Conservation (phyloP, 2,113 vertebrate species). For the Thalassarche chlororhynchos region DNA sequence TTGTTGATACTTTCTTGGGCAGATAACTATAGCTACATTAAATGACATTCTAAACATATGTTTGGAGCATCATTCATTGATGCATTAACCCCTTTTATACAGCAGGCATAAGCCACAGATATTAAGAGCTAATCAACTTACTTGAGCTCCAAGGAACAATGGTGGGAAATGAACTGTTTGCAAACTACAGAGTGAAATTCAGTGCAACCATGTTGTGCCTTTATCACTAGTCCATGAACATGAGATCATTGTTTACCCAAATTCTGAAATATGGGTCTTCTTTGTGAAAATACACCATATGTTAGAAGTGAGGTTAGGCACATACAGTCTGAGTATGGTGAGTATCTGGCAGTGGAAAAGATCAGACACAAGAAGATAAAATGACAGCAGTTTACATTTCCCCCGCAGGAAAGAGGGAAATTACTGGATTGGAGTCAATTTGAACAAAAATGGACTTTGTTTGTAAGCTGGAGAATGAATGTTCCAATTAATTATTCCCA, state of each 20-base stretch:
- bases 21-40: slow-evolving; percentile 47
- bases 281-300: not conserved
- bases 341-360: not conserved
- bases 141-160: not conserved
- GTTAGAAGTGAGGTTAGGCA: not conserved
- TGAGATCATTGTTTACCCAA: not conserved
- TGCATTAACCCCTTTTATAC: not conserved
- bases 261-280: not conserved
- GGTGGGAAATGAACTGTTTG: not conserved
- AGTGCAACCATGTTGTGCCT: not conserved
- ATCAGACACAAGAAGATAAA: not conserved
- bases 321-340: not conserved
- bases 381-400: not conserved
- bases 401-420: not conserved
- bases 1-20: slow-evolving; percentile 55
- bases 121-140: not conserved
- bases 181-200: not conserved
- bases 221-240: not conserved
- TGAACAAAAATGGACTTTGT: not conserved
- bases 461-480: not conserved
- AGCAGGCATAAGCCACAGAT: not conserved
- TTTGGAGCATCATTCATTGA: not conserved
- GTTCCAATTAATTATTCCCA: not conserved
- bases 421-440: not conserved
- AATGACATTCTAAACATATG: slow-evolving; percentile 60